Conservation (phyloP, 2,888 invertebrate genomes). For the Teinopalpus imperialis region DNA sequence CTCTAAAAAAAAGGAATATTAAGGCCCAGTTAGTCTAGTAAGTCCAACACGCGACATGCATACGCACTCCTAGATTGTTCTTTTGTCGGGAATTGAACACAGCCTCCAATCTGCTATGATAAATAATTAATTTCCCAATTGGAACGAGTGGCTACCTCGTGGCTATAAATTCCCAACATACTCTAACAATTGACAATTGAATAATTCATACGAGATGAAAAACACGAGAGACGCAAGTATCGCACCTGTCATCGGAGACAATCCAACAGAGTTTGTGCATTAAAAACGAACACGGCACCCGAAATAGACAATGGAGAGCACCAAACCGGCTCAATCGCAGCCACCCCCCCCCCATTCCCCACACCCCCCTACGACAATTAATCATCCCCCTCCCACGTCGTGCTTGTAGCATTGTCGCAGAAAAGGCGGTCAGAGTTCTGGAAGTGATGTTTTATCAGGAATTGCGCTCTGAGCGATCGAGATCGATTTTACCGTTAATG, state of each 20-base stretch:
- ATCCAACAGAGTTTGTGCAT: slow-evolving; percentile 25
- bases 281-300: slow-evolving; percentile 26
- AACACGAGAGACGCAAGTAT: slow-evolving; percentile 7
- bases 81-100: too few relatives aligned
- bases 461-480: slow-evolving; percentile 5
- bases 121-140: too few relatives aligned
- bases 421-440: slow-evolving; percentile 21
- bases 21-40: too few relatives aligned
- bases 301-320: slow-evolving; percentile 23
- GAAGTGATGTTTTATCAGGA: slow-evolving; percentile 11
- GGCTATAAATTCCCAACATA: too few relatives aligned
- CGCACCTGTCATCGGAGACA: slow-evolving; percentile 21
- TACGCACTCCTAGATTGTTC: too few relatives aligned
- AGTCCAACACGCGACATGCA: too few relatives aligned
- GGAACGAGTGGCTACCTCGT: too few relatives aligned
- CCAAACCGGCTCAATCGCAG: slow-evolving; percentile 19
- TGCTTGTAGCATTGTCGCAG: slow-evolving; percentile 40
- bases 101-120: too few relatives aligned
- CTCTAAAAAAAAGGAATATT: too few relatives aligned
- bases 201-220: slow-evolving; percentile 12
- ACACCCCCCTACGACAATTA: slow-evolving; percentile 46
- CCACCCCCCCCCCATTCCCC: slow-evolving; percentile 22
- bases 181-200: slow-evolving; percentile 17
- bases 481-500: slow-evolving; percentile 14
- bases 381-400: slow-evolving; percentile 48